phyloP scores from a whole-genome alignment of 2,888 invertebrate genomes.

The Synergus japonicus region DNA sequence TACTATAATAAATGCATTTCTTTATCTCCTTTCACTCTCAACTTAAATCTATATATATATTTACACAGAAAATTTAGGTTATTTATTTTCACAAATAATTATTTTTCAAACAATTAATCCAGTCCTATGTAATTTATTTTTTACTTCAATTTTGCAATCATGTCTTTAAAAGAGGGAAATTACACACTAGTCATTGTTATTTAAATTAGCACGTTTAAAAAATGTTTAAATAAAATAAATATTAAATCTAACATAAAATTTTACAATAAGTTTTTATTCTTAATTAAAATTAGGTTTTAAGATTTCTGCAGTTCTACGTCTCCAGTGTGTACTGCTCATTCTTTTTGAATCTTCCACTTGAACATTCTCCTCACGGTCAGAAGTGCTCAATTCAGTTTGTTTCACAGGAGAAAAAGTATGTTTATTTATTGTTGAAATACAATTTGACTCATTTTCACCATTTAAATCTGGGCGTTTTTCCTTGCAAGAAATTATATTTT shows the following conservation, averaged over 20 bases:
- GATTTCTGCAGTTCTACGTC: constrained; percentile 25
- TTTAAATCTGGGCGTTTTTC: constrained; percentile 38
- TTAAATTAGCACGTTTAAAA: no score
- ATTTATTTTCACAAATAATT: neutral
- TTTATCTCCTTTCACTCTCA: neutral
- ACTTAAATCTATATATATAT: neutral
- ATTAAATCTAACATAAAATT: neutral
- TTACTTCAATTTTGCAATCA: neutral
- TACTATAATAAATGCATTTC: neutral
- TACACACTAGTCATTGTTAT: no score
- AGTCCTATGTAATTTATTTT: no score
- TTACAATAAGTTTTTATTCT: neutral
- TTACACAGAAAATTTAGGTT: neutral
- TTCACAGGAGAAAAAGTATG: constrained; percentile 8
- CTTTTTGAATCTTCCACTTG: constrained; percentile 3
- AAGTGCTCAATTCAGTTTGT: neutral
- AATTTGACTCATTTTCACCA: constrained; percentile 49
- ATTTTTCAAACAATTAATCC: neutral
- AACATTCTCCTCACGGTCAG: neutral
- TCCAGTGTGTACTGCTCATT: constrained; percentile 18
- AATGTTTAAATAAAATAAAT: neutral
- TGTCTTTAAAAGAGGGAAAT: neutral
- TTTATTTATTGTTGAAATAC: constrained; percentile 61
- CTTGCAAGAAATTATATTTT: constrained; percentile 45
- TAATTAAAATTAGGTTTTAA: constrained; percentile 24